Conservation (phyloP, 2,797 vertebrate genomes). For the Kryptolebias ocellatus region DNA sequence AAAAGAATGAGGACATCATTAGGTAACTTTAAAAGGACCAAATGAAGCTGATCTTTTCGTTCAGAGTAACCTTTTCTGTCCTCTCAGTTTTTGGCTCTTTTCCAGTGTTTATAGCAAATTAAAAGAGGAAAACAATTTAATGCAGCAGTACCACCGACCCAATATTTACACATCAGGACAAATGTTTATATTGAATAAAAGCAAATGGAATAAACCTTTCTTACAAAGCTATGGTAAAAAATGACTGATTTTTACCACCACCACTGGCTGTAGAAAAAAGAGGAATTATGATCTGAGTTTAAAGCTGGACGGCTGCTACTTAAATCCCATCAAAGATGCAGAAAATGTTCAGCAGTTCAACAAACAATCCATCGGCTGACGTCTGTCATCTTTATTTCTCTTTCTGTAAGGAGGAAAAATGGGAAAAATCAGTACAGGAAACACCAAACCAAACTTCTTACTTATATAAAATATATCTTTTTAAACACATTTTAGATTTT, state of each 20-base stretch:
- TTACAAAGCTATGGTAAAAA: background rate
- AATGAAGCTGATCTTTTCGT: slow-evolving; percentile 1
- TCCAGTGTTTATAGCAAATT: slow-evolving; percentile 19
- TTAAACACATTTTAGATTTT: background rate
- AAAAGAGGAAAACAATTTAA: background rate
- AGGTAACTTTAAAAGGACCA: background rate
- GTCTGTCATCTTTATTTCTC: slow-evolving; percentile 55
- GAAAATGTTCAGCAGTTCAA: background rate
- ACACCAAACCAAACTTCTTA: background rate
- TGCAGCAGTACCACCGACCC: background rate
- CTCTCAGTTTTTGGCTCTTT: background rate
- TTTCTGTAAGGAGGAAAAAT: slow-evolving; percentile 56
- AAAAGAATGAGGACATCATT: fast-evolving
- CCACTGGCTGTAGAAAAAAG: background rate
- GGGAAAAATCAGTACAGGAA: background rate
- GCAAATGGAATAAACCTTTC: background rate
- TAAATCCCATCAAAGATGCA: background rate
- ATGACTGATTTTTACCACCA: background rate
- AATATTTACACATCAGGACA: background rate
- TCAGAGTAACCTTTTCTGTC: fast-evolving
- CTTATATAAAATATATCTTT: background rate
- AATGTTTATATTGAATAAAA: background rate
- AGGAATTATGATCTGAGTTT: background rate
- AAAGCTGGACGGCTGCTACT: background rate
- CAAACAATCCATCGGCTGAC: background rate